These are phyloP conservation scores for Heterochromis multidens DNA, from an alignment of 2,113 vertebrate species.

Conservation along the genomic window DNA sequence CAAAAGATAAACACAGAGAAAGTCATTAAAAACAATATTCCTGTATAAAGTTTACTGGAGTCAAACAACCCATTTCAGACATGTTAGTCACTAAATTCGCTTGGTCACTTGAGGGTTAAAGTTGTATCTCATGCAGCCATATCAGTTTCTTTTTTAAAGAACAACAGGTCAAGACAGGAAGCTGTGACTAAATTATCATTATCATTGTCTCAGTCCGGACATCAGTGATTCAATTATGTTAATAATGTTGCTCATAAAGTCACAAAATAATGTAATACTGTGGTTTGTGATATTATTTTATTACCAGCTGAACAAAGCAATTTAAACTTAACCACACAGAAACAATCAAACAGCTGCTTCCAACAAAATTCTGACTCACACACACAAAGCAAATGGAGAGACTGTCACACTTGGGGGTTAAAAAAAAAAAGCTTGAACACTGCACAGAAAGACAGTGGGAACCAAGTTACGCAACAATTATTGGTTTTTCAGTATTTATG, in stretches of 20 bases:
- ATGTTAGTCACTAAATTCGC: neutral
- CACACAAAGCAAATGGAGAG: neutral
- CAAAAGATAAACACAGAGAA: neutral
- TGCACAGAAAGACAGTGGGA: neutral
- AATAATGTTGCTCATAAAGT: neutral
- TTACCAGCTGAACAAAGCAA: neutral
- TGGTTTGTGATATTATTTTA: neutral
- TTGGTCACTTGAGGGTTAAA: no score
- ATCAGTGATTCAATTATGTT: neutral
- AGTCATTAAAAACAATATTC: no score
- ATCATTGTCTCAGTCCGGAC: neutral
- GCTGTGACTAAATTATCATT: accelerated
- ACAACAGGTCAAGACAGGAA: neutral
- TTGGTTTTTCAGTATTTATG: neutral
- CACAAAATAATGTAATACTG: neutral
- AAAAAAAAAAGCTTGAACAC: neutral
- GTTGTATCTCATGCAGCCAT: no score
- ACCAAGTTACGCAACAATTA: neutral
- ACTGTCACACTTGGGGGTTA: neutral
- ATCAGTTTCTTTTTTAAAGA: neutral
- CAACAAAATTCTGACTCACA: neutral
- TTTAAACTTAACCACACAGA: neutral
- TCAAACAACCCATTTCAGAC: neutral
- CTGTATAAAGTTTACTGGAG: neutral
- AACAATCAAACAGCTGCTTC: neutral